phyloP scores from a whole-genome alignment of 2,113 vertebrate genomes.

The Hemichromis elongatus region DNA sequence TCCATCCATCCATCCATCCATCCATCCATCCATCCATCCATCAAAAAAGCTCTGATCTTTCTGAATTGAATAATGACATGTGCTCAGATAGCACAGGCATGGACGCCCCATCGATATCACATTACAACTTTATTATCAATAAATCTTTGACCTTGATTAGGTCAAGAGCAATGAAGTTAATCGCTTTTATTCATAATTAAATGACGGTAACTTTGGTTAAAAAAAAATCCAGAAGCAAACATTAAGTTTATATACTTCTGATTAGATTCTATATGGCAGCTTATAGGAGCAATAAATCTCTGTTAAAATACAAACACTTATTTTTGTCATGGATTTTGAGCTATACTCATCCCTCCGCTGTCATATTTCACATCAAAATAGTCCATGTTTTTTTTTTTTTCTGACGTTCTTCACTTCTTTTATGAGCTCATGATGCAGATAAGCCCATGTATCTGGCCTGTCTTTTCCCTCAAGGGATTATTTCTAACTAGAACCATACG shows the following conservation, averaged over 20 bases:
- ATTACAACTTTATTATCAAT: conserved; percentile 40
- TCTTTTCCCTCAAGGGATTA: neutral
- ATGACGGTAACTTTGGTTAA: neutral
- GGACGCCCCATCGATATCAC: neutral
- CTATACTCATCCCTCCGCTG: neutral
- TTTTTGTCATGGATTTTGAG: neutral
- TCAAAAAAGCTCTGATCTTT: no score
- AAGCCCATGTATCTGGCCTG: neutral
- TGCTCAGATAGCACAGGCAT: neutral
- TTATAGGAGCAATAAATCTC: neutral
- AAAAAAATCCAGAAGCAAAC: neutral
- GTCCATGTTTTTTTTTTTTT: neutral
- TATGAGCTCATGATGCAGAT: neutral
- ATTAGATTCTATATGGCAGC: neutral
- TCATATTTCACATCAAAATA: neutral
- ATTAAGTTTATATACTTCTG: neutral
- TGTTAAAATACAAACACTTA: neutral
- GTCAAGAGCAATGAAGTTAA: neutral
- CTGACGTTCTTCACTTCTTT: neutral
- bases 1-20: no score
- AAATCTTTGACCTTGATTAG: conserved; percentile 8
- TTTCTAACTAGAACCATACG: neutral
- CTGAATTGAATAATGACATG: conserved; percentile 28
- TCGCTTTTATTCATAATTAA: neutral
- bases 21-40: neutral